Conservation (phyloP, 2,888 invertebrate genomes). For the Acronicta aceris region DNA sequence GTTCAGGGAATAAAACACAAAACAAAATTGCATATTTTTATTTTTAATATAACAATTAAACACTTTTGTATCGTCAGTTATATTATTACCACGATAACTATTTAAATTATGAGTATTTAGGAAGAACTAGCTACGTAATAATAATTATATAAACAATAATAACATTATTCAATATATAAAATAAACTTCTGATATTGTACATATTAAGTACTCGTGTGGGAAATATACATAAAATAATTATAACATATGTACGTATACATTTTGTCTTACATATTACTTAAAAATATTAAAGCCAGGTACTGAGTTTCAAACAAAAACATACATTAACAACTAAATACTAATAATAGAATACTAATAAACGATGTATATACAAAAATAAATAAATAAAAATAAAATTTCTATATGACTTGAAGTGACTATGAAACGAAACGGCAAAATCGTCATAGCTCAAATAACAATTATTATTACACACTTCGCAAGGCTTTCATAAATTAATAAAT, state of each 20-base stretch:
- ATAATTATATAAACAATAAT: constrained; percentile 26
- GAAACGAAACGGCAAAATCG: constrained; percentile 32
- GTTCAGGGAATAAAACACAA: constrained; percentile 9
- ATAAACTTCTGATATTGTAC: constrained; percentile 35
- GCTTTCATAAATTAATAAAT: constrained; percentile 65
- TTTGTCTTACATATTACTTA: constrained; percentile 72
- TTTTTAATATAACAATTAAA: constrained; percentile 51
- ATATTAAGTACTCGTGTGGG: constrained; percentile 46
- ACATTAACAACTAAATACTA: constrained; percentile 60
- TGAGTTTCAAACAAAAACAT: constrained; percentile 60
- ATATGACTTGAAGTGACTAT: constrained; percentile 56
- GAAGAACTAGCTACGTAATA: constrained; percentile 29
- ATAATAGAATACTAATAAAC: too few species aligned
- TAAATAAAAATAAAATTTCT: constrained; percentile 52
- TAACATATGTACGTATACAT: constrained; percentile 27
- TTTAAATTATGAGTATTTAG: constrained; percentile 50
- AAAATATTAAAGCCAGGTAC: constrained; percentile 84
- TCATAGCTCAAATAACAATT: constrained; percentile 28
- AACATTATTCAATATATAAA: constrained; percentile 22
- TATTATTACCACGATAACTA: constrained; percentile 40
- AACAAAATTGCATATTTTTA: constrained; percentile 53
- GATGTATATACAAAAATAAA: constrained; percentile 64
- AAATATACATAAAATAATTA: constrained; percentile 36
- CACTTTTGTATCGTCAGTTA: constrained; percentile 44
- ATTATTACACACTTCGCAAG: constrained; percentile 39